phyloP scores from a whole-genome alignment of 2,113 vertebrate genomes.

The Psettodes erumei region DNA sequence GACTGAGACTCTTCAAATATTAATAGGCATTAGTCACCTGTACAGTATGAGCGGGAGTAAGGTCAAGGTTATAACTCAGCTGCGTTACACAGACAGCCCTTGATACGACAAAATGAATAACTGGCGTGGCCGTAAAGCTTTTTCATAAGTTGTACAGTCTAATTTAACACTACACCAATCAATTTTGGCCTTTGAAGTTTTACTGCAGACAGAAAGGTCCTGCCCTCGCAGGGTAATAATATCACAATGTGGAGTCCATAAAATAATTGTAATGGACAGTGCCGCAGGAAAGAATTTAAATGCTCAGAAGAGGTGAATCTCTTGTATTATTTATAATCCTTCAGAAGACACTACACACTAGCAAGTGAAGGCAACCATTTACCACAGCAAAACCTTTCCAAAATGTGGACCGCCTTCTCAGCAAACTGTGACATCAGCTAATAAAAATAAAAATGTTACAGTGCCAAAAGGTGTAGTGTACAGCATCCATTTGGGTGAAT shows the following conservation, averaged over 20 bases:
- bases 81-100: slow-evolving; percentile 16
- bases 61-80: slow-evolving; percentile 35
- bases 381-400: background rate
- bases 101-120: slow-evolving; percentile 34
- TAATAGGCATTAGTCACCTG: background rate
- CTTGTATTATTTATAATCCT: slow-evolving; percentile 9
- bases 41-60: background rate
- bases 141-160: slow-evolving; percentile 13
- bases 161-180: slow-evolving; percentile 27
- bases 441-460: background rate
- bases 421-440: background rate
- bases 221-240: slow-evolving; percentile 20
- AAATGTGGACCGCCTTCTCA: background rate
- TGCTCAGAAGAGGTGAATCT: slow-evolving; percentile 21
- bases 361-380: background rate
- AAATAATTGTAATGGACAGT: slow-evolving; percentile 31
- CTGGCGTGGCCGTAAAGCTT: slow-evolving; percentile 15
- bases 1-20: background rate
- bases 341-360: background rate
- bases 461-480: background rate
- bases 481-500: background rate
- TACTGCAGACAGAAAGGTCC: slow-evolving; percentile 27
- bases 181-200: slow-evolving; percentile 60
- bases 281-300: slow-evolving; percentile 37
- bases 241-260: slow-evolving; percentile 29